These are phyloP conservation scores for Pantelozetes paolii DNA, from an alignment of 2,888 invertebrate species.

Conservation along the genomic window DNA sequence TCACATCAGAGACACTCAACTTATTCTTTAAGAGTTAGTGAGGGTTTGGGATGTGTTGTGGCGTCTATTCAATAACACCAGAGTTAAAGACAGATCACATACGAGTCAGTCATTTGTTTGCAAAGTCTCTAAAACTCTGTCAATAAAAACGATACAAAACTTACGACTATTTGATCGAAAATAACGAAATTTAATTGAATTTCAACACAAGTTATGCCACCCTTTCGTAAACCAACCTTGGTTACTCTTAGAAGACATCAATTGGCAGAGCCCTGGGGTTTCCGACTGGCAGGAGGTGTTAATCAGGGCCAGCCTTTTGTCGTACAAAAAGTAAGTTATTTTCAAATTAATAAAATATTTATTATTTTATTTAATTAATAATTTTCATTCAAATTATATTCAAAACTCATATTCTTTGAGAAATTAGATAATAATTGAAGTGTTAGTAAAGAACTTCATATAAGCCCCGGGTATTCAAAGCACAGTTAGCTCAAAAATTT, in stretches of 20 bases:
- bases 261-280: slow-evolving; percentile 67
- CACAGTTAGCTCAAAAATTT: no score
- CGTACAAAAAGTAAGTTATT: slow-evolving; percentile 77
- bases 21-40: neutral
- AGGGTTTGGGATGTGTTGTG: no score
- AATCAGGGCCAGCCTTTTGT: slow-evolving; percentile 85
- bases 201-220: slow-evolving; percentile 24
- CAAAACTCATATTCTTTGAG: neutral
- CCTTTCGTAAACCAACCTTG: slow-evolving; percentile 46
- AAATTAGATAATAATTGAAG: no score
- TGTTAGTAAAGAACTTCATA: no score
- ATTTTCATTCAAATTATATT: neutral
- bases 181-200: no score
- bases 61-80: no score
- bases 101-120: no score
- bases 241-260: slow-evolving; percentile 44
- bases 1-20: neutral
- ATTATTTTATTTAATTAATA: neutral
- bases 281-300: slow-evolving; percentile 85
- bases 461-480: no score
- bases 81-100: no score
- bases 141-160: neutral
- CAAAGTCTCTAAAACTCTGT: neutral
- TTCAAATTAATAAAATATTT: neutral
- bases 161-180: no score